Conservation (phyloP, 1,140 invertebrate genomes). For the Monochamus saltuarius region DNA sequence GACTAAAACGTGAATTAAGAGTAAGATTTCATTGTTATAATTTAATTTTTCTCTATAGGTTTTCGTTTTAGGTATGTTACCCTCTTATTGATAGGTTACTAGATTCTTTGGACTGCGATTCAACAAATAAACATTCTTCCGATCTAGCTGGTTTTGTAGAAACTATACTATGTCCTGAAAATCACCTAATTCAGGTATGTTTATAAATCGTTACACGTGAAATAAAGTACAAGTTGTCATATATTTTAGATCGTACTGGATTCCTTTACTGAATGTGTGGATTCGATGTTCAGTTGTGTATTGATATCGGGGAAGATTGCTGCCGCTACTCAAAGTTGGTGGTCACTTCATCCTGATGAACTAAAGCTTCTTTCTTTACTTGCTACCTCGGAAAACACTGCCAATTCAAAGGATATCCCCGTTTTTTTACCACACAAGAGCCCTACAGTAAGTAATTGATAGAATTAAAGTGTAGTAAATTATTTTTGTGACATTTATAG, state of each 20-base stretch:
- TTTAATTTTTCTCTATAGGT: constrained; percentile 7
- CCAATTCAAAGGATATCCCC: constrained; percentile 71
- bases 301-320: constrained; percentile 72
- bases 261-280: constrained; percentile 71
- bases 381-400: constrained; percentile 63
- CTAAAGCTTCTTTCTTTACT: constrained; percentile 71
- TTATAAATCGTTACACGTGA: constrained; percentile 9
- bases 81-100: constrained; percentile 72
- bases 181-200: constrained; percentile 68
- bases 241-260: constrained; percentile 71
- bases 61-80: constrained; percentile 60
- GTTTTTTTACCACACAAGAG: constrained; percentile 81
- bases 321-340: constrained; percentile 78
- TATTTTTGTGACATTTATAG: constrained; percentile 54
- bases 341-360: constrained; percentile 70
- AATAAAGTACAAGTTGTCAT: constrained; percentile 11
- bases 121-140: constrained; percentile 57
- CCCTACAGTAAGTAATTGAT: constrained; percentile 65
- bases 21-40: constrained; percentile 47
- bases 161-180: constrained; percentile 68
- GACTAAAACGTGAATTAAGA: constrained; percentile 75
- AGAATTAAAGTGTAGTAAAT: constrained; percentile 7
- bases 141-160: constrained; percentile 65
- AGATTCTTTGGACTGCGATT: constrained; percentile 67
- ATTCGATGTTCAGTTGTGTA: constrained; percentile 77